These are phyloP conservation scores for Eupithecia centaureata DNA, from an alignment of 2,888 invertebrate genomes.

Conservation along the genomic window DNA sequence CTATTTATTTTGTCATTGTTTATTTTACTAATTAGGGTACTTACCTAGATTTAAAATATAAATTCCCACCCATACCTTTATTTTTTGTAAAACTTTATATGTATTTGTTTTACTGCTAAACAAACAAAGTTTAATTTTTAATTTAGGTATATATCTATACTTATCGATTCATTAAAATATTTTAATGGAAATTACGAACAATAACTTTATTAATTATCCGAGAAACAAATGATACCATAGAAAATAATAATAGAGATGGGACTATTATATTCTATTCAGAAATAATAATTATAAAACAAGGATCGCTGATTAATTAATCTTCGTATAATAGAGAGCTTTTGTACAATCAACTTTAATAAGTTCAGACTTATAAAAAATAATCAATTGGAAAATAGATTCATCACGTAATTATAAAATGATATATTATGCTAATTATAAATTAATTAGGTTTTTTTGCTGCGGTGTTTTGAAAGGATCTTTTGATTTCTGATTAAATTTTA, in stretches of 20 bases:
- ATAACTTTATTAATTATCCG: slow-evolving; percentile 5
- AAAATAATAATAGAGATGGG: neutral
- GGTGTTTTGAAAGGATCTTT: neutral
- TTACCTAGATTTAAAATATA: too few species aligned
- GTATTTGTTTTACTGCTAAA: too few species aligned
- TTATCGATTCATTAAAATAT: too few species aligned
- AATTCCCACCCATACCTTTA: too few species aligned
- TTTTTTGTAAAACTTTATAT: too few species aligned
- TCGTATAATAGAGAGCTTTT: neutral
- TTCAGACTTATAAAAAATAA: neutral
- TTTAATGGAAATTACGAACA: neutral
- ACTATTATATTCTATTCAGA: neutral
- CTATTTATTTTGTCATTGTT: too few species aligned
- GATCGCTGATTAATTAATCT: neutral
- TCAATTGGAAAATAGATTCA: neutral
- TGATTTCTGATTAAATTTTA: neutral
- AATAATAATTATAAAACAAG: neutral
- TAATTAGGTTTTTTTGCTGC: slow-evolving; percentile 6
- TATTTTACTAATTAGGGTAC: too few species aligned
- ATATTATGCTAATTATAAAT: neutral
- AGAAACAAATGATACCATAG: neutral
- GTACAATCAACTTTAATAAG: neutral
- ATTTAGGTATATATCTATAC: too few species aligned
- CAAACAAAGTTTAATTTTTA: too few species aligned
- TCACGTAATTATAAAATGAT: neutral